Conservation (phyloP, 2,888 invertebrate genomes). For the Thereva nobilitata region DNA sequence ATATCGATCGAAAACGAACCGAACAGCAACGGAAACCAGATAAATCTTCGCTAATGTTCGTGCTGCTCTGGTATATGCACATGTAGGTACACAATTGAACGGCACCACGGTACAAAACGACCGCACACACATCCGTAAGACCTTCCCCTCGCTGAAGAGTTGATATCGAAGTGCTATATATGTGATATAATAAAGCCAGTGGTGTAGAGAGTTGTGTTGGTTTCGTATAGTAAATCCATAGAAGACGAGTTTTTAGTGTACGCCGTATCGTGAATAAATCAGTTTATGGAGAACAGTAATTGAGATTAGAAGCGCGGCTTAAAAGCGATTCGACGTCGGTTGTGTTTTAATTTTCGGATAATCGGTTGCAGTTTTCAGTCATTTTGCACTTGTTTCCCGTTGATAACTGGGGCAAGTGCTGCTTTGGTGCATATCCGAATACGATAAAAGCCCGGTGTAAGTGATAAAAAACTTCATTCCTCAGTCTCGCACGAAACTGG, state of each 20-base stretch:
- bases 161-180: no score
- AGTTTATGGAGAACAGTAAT: slow-evolving; percentile 28
- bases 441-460: slow-evolving; percentile 29
- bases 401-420: neutral
- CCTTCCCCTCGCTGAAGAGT: no score
- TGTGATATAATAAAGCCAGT: slow-evolving; percentile 17
- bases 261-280: slow-evolving; percentile 22
- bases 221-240: neutral
- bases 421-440: slow-evolving; percentile 2
- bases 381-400: slow-evolving; percentile 10
- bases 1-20: slow-evolving; percentile 16
- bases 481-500: slow-evolving; percentile 13
- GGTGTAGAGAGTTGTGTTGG: neutral
- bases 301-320: slow-evolving; percentile 22
- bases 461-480: slow-evolving; percentile 22
- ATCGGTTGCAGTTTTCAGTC: slow-evolving; percentile 16
- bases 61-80: slow-evolving; percentile 1
- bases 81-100: slow-evolving; percentile 2
- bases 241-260: no score
- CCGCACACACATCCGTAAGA: no score
- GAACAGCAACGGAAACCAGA: neutral
- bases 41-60: neutral
- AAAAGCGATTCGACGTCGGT: slow-evolving; percentile 20
- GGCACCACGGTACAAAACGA: no score
- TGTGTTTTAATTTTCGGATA: slow-evolving; percentile 21